Evolutionary conservation across 2,797 vertebrate species (phyloP).

Genomic region (Zalophus californianus): DNA sequence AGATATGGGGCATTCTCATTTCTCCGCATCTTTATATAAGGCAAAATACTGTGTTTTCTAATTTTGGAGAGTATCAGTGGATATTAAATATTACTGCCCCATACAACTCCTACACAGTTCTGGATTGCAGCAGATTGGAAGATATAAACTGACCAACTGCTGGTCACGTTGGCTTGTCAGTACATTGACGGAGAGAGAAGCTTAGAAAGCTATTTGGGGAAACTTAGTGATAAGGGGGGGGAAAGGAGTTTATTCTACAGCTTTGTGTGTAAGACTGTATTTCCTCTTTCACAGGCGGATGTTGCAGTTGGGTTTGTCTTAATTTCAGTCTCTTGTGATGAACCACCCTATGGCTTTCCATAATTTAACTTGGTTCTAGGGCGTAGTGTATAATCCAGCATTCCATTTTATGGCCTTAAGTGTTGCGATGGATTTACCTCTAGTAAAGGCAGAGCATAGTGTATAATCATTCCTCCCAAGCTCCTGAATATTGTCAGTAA

Average conservation of each 20-base stretch:
- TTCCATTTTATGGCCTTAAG: background rate
- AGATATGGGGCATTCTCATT: fast-evolving
- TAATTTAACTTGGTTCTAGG: background rate
- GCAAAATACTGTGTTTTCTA: background rate
- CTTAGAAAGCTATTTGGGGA: background rate
- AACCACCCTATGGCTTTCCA: background rate
- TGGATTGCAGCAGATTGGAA: background rate
- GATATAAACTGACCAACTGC: background rate
- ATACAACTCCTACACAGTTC: background rate
- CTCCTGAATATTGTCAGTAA: background rate
- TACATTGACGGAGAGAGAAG: background rate
- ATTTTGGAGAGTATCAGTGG: conserved; percentile 60
- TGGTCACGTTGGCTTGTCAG: background rate
- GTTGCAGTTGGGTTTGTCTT: background rate
- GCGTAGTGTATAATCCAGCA: background rate
- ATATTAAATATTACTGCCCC: background rate
- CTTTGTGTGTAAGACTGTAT: background rate
- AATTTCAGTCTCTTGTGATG: background rate
- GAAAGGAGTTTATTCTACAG: background rate
- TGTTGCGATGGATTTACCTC: background rate
- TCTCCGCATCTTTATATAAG: background rate
- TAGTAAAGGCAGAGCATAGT: background rate
- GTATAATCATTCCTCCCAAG: background rate
- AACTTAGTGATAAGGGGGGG: background rate
- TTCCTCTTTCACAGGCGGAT: background rate